Evolutionary conservation across 2,888 invertebrate genomes (phyloP).

Genomic region (Caenorhabditis becei): DNA sequence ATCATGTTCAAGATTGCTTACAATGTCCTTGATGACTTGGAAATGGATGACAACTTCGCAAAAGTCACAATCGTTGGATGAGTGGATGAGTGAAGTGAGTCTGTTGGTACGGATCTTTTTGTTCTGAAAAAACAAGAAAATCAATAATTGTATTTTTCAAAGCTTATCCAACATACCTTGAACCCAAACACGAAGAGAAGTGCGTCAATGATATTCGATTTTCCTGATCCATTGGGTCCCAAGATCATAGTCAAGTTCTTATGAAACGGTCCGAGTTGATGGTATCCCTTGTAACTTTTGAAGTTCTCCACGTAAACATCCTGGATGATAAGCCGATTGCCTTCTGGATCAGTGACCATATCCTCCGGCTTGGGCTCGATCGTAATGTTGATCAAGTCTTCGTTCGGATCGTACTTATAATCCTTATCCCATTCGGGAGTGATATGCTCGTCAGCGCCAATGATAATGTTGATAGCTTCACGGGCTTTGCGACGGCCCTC

Average conservation of each 20-base stretch:
- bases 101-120: conserved; percentile 95
- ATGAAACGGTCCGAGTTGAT: conserved; percentile 93
- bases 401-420: neutral
- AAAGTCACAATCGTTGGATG: conserved; percentile 88
- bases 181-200: conserved; percentile 97
- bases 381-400: conserved; percentile 25
- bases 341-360: conserved; percentile 85
- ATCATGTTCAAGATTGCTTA: conserved; percentile 21
- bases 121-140: too few species aligned
- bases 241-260: conserved; percentile 97
- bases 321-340: conserved; percentile 91
- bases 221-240: conserved; percentile 98
- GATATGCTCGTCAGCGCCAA: neutral
- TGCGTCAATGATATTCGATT: conserved; percentile 98
- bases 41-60: conserved; percentile 95
- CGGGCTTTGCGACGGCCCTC: neutral
- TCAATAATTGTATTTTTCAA: too few species aligned
- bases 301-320: conserved; percentile 94
- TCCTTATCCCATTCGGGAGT: neutral
- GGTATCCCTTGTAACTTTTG: conserved; percentile 93
- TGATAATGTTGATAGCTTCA: neutral
- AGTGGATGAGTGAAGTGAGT: conserved; percentile 89
- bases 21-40: conserved; percentile 84
- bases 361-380: conserved; percentile 8
- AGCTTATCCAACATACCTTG: too few species aligned